Evolutionary conservation across 2,113 vertebrate genomes (phyloP), one percentile per base, ranked within the genome.

Genomic region (Dissostichus mawsoni): DNA sequence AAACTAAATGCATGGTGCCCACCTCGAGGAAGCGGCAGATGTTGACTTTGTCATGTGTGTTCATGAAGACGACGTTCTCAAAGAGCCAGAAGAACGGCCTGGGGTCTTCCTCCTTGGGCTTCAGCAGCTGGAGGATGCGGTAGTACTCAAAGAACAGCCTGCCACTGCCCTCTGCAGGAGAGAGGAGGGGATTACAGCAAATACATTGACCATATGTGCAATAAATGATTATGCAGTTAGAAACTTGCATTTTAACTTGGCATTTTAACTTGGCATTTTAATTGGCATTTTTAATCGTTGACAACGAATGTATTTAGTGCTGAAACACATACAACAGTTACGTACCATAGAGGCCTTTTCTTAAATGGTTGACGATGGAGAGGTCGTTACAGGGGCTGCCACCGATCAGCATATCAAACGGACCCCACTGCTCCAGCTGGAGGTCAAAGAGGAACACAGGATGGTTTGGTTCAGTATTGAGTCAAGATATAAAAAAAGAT

Each of bases 21-120:
- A 99, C 98, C 97, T 99, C 98, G n/a, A 99, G 90, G 87, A 97
- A 99, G 11, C 96, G 96, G 13, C 95, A 98, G 73, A 99, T 99
- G 92, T 97, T 96, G 85, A 95, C 93, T 93, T 96, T 97, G 94
- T 98, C 96, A 0, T 93, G 95, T 0, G 91, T 93, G 59, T 96
- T 95, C 98, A 99, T 98, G 91, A 96, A 97, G 45, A 97, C 96
- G 4, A 99, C 96, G 0, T 98, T 99, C 91, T 99, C 98, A 48
- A 97, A 99, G 80, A 99, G 94, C 97, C 98, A 99, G 92, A 99
- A 99, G 94, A 99, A 99, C 0, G 96, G 97, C 1, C 96, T 80
- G 4, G 95, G 92, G 70, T 98, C 97, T 0, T 95, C 95, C 0
- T 95, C 96, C 81, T 95, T 97, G 68, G 98, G 98, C 41, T 96